Percentiles rank a stretch among this genome's conserved stretches.
phyloP scores from a whole-genome alignment of 2,797 vertebrate species.

The Myotis findleyi region DNA sequence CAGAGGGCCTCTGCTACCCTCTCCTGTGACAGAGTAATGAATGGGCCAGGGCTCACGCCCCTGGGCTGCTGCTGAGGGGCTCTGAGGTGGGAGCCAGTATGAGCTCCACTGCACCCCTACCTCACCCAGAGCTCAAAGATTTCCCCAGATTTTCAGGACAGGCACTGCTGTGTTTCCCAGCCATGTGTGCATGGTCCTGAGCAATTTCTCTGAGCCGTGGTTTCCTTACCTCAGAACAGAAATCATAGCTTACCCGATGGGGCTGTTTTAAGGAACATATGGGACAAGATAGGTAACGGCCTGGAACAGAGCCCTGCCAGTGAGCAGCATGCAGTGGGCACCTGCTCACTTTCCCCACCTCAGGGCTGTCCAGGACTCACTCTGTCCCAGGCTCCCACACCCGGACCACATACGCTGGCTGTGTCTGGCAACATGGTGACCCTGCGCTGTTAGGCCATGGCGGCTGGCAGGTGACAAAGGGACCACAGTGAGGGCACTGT shows the following conservation, averaged over 20 bases:
- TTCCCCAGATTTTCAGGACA: background rate
- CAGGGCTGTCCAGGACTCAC: background rate
- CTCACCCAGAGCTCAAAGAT: background rate
- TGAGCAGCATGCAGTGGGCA: rapidly evolving
- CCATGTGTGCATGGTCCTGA: rapidly evolving
- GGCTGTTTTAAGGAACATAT: background rate
- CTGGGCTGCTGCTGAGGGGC: background rate
- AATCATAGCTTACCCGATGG: too few relatives aligned
- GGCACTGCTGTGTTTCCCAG: background rate
- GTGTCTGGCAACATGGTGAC: rapidly evolving
- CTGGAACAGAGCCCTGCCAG: background rate
- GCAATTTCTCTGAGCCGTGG: background rate
- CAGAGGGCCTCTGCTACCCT: background rate
- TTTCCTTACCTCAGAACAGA: background rate
- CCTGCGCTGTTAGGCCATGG: background rate
- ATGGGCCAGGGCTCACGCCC: background rate
- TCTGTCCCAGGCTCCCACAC: background rate
- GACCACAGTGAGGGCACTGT: background rate
- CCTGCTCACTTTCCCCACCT: background rate
- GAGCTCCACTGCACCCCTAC: background rate
- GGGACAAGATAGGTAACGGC: rapidly evolving
- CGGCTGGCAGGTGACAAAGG: background rate
- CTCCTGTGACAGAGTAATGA: background rate
- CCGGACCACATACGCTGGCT: rapidly evolving
- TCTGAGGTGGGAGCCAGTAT: background rate